A percentile compares a stretch with the other conserved stretches of the same genome.
These are phyloP conservation scores for Galerucella pusilla DNA, from an alignment of 2,888 invertebrate genomes.

Conservation along the genomic window DNA sequence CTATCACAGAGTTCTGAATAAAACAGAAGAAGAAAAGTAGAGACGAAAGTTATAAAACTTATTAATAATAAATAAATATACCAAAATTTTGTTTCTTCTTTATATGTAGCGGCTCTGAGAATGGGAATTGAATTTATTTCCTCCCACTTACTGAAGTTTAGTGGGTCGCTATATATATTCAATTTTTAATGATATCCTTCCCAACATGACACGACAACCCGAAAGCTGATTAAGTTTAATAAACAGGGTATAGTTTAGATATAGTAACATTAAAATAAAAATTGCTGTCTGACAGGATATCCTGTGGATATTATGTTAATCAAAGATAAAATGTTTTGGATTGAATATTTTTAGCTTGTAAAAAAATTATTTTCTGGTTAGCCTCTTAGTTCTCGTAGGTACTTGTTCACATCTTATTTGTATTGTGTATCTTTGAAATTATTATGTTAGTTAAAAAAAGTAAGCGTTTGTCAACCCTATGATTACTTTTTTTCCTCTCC, in stretches of 20 bases:
- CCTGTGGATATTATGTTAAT: neutral
- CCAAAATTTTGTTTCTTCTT: neutral
- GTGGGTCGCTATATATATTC: constrained; percentile 1
- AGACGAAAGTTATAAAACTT: no score
- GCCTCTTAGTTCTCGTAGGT: neutral
- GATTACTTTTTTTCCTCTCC: no score
- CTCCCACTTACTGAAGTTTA: neutral
- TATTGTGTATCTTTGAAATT: no score
- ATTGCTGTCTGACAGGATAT: constrained; percentile 6
- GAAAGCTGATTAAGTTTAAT: neutral
- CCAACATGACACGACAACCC: neutral
- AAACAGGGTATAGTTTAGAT: neutral
- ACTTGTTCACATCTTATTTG: no score
- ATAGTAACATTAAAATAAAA: neutral
- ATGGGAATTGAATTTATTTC: neutral
- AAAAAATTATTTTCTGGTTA: neutral
- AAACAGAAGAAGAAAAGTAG: no score
- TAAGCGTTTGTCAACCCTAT: no score
- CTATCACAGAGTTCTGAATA: no score
- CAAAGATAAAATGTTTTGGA: neutral
- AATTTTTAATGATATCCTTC: neutral
- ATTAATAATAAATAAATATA: neutral
- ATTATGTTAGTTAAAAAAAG: no score
- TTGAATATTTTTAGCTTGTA: neutral
- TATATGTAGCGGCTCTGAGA: neutral